Conservation (phyloP, 1,140 invertebrate genomes). For the Anastrepha ludens region DNA sequence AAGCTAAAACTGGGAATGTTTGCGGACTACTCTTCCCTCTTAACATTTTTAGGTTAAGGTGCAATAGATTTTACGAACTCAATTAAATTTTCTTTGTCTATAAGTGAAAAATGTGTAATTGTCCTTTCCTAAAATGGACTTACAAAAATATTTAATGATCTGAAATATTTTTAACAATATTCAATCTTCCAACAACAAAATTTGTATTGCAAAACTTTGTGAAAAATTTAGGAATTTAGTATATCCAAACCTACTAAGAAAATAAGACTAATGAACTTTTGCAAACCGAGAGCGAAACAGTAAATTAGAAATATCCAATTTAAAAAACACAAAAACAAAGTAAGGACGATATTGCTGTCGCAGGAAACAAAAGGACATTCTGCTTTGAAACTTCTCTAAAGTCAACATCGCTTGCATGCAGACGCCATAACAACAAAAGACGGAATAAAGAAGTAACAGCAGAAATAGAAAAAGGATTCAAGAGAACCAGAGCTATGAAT, state of each 20-base stretch:
- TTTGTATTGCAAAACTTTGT: too few relatives aligned
- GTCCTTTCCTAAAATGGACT: too few relatives aligned
- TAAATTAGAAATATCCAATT: constrained; percentile 29
- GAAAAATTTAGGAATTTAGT: too few relatives aligned
- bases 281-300: not conserved
- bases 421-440: not conserved
- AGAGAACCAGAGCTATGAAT: not conserved
- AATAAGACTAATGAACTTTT: constrained; percentile 13
- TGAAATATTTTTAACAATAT: too few relatives aligned
- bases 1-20: too few relatives aligned
- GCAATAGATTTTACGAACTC: too few relatives aligned
- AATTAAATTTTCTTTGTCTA: too few relatives aligned
- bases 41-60: too few relatives aligned
- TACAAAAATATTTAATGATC: too few relatives aligned
- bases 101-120: too few relatives aligned
- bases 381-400: not conserved
- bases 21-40: too few relatives aligned
- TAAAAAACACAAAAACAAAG: not conserved
- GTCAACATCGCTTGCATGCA: not conserved
- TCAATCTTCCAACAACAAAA: too few relatives aligned
- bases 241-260: not conserved
- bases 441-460: not conserved
- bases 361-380: not conserved
- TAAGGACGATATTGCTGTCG: not conserved
- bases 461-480: not conserved